phyloP scores from a whole-genome alignment of 1,140 invertebrate species.

The Drosophila yakuba region DNA sequence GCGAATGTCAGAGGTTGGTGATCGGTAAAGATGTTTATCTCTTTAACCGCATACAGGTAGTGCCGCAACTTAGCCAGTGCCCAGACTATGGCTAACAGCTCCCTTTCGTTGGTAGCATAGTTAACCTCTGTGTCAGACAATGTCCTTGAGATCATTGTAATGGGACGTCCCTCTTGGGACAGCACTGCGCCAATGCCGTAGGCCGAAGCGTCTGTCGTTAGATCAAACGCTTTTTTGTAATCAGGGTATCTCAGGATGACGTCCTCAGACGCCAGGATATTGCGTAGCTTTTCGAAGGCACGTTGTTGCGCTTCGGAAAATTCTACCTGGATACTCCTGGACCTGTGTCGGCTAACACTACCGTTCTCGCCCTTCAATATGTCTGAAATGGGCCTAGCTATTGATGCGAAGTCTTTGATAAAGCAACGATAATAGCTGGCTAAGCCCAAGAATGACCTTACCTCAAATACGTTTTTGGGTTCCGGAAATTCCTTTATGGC shows the following conservation, averaged over 20 bases:
- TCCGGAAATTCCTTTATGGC: constrained; percentile 12
- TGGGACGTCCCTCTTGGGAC: constrained; percentile 13
- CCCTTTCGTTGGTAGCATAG: constrained; percentile 24
- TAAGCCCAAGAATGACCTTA: constrained; percentile 15
- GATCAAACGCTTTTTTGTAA: constrained; percentile 17
- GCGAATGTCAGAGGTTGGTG: too few species aligned
- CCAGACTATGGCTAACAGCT: constrained; percentile 22
- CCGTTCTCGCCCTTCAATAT: constrained; percentile 26
- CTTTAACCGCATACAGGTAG: constrained; percentile 14
- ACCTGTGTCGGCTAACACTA: background rate
- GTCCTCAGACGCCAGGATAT: constrained; percentile 7
- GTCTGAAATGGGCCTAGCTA: background rate
- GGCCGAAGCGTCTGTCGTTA: constrained; percentile 26
- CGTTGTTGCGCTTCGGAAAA: constrained; percentile 11
- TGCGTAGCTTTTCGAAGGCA: constrained; percentile 13
- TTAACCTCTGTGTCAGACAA: constrained; percentile 11
- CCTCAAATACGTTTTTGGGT: constrained; percentile 3
- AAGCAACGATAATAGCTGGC: constrained; percentile 20
- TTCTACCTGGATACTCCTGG: too few species aligned
- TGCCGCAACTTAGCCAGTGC: constrained; percentile 11
- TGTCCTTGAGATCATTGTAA: constrained; percentile 26
- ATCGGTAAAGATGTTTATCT: too few species aligned
- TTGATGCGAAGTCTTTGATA: constrained; percentile 5
- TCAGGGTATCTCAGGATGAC: constrained; percentile 9
- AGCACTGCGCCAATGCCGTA: constrained; percentile 15